Percentiles rank a stretch among this genome's conserved stretches.
phyloP scores from a whole-genome alignment of 2,888 invertebrate genomes.

The Eudemis profundana region DNA sequence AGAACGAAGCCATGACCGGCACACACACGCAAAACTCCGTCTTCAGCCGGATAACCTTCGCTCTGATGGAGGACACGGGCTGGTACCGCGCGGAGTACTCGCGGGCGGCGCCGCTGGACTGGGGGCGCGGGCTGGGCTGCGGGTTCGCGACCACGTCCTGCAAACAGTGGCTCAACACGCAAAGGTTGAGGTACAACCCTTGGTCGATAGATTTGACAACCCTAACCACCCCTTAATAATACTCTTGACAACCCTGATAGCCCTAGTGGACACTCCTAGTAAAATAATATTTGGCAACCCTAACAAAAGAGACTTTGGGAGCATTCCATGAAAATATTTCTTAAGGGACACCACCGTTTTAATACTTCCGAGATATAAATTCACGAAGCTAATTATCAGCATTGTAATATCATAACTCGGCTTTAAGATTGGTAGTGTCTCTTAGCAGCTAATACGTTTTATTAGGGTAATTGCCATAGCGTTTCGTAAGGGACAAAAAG shows the following conservation, averaged over 20 bases:
- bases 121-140: slow-evolving; percentile 97
- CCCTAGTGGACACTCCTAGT: no score
- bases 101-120: slow-evolving; percentile 93
- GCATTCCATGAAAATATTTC: no score
- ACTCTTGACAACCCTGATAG: background rate
- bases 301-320: no score
- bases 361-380: no score
- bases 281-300: background rate
- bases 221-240: no score
- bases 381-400: no score
- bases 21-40: slow-evolving; percentile 99
- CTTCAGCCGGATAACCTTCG: slow-evolving; percentile 97
- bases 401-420: no score
- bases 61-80: slow-evolving; percentile 99
- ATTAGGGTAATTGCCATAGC: no score
- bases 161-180: slow-evolving; percentile 96
- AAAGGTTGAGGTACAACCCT: slow-evolving; percentile 85
- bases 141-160: slow-evolving; percentile 97
- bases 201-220: slow-evolving; percentile 12
- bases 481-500: no score
- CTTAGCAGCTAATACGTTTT: no score
- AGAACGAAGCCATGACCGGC: slow-evolving; percentile 99
- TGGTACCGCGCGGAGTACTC: slow-evolving; percentile 97
- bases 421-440: no score
- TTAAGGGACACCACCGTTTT: no score